Conservation (phyloP, 2,797 vertebrate species). For the Menidia menidia region DNA sequence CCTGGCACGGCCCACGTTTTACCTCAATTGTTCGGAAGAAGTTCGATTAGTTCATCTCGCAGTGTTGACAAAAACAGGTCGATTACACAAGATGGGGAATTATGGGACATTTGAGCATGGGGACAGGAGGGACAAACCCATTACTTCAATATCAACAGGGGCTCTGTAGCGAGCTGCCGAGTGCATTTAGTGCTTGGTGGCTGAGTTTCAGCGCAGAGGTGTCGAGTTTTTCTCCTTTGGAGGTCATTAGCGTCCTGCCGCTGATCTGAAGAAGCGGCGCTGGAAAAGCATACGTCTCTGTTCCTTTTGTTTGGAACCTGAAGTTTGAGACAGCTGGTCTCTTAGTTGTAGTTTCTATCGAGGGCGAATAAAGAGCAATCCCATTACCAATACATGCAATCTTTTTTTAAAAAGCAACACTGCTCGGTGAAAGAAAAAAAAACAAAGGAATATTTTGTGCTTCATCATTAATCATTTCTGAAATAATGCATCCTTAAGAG, state of each 20-base stretch:
- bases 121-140: conserved; percentile 17
- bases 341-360: not conserved
- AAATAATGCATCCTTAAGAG: not conserved
- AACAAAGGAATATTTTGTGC: too few relatives aligned
- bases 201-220: conserved; percentile 8
- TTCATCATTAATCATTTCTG: not conserved
- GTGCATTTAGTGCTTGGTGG: conserved; percentile 2
- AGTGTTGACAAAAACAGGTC: conserved; percentile 42
- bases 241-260: conserved; percentile 1
- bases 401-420: not conserved
- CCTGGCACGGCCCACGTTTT: conserved; percentile 21
- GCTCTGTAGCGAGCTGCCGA: not conserved
- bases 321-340: not conserved
- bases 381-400: not conserved
- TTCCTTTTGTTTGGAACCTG: too few relatives aligned
- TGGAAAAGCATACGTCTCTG: too few relatives aligned
- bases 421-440: too few relatives aligned
- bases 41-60: conserved; percentile 32
- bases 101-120: conserved; percentile 20
- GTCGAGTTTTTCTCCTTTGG: not conserved
- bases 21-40: conserved; percentile 36
- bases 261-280: too few relatives aligned
- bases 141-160: conserved; percentile 8
- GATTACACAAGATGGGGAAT: conserved; percentile 40
- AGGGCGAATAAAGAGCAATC: not conserved